Base-by-base conservation (phyloP, 2,113 vertebrate genomes). In the Pardalotus punctatus region DNA sequence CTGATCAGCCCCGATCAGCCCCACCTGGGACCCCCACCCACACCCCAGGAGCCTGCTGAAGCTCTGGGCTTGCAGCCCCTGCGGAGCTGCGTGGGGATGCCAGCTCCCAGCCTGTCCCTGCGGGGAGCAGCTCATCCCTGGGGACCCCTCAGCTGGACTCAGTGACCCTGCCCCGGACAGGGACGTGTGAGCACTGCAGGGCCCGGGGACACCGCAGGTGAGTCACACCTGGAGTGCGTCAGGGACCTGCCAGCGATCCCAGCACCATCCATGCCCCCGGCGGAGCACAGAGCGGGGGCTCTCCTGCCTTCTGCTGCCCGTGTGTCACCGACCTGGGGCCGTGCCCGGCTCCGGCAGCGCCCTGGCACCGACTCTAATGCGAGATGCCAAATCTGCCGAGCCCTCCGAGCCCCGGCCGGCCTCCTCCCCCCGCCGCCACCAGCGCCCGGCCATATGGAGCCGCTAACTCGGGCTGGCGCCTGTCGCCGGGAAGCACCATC, bases 371-470 rank as follows among this genome's bases (percentile, higher is more conserved):
- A 27, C 56, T 88, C 83, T 62, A 35, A 95, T 3, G 79, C 6
- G 93, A 91, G 95, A 42, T 93, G 94, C 96, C 96, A 86, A 74
- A 95, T 81, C 82, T 96, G 86, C 92, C 78, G 91, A 92, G 90
- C 88, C 93, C 95, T 43, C n/a, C 65, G 35, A 42, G 76, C 61
- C 40, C 66, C 72, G 77, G 93, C 71, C 31, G 25, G 76, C 93
- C 43, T 14, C 51, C 60, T 27, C 48, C 90, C 38, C 54, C 53
- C 14, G 11, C 70, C 4, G 73, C 86, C 62, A 70, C 57, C 93
- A 29, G 73, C 86, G 31, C 74, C 66, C 76, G 17, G 84, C 96
- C 97, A 97, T 92, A 97, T 96, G 98, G 97, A 97, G 54, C 65
- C 81, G 92, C 92, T 25, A 14, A 48, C 70, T 58, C 35, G 45